Conservation (phyloP, 92 coral and sea anemone genomes). For the Metridium senile region DNA sequence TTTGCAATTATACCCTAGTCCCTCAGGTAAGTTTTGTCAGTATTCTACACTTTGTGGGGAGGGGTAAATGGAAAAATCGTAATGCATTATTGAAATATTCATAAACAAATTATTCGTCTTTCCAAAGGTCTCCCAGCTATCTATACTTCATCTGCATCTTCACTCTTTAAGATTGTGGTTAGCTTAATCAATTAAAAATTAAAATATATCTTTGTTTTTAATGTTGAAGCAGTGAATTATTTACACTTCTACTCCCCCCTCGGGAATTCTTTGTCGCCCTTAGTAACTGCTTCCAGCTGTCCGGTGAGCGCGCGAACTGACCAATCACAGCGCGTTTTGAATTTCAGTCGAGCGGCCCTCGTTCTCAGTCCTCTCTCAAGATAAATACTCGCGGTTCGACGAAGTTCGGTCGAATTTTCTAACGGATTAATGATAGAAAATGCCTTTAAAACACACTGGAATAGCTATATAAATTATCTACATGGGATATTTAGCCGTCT, state of each 20-base stretch:
- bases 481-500: too few species aligned
- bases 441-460: too few species aligned
- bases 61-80: background rate
- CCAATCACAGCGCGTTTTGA: too few species aligned
- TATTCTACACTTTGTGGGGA: background rate
- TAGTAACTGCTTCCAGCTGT: slow-evolving; percentile 14
- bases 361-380: too few species aligned
- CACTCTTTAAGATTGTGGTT: background rate
- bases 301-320: too few species aligned
- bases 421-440: too few species aligned
- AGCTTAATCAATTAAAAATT: background rate
- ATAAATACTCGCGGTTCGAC: too few species aligned
- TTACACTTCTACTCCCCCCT: slow-evolving; percentile 3
- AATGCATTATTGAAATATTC: background rate
- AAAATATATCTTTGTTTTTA: background rate
- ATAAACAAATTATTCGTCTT: background rate
- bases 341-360: too few species aligned
- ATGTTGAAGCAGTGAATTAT: background rate
- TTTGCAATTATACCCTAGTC: background rate
- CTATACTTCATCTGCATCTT: background rate
- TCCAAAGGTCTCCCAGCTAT: background rate
- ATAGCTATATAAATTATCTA: too few species aligned
- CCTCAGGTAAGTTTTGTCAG: background rate
- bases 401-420: too few species aligned
- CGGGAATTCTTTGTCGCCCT: slow-evolving; percentile 10